phyloP scores from a whole-genome alignment of 2,113 vertebrate genomes.

The Ammodytes marinus region DNA sequence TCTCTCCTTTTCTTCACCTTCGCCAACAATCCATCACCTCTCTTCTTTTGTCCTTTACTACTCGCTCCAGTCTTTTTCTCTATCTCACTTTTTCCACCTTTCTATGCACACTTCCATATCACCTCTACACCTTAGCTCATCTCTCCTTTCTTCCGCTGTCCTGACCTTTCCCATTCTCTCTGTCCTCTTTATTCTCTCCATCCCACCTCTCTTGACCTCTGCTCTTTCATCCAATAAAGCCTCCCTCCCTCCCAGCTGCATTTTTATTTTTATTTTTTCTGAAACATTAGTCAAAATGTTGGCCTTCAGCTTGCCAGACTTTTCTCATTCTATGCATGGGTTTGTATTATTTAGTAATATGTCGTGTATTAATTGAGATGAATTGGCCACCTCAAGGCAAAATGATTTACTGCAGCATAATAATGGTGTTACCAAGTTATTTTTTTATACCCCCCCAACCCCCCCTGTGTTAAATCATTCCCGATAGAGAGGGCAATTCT shows the following conservation, averaged over 20 bases:
- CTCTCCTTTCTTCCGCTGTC: conserved; percentile 30
- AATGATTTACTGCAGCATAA: conserved; percentile 58
- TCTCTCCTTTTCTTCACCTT: conserved; percentile 15
- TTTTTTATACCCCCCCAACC: conserved; percentile 12
- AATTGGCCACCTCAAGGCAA: conserved; percentile 47
- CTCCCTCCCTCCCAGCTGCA: conserved; percentile 7
- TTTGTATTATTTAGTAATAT: conserved; percentile 47
- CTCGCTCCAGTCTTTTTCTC: background rate
- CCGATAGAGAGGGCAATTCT: conserved; percentile 31
- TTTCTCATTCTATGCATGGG: conserved; percentile 36
- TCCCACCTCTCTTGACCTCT: conserved; percentile 45
- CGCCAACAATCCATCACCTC: conserved; percentile 14
- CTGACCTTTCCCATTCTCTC: conserved; percentile 60
- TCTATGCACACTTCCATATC: conserved; percentile 35
- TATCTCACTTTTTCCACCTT: background rate
- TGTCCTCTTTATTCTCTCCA: conserved; percentile 11
- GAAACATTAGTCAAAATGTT: conserved; percentile 39
- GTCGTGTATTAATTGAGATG: conserved; percentile 66
- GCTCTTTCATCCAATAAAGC: conserved; percentile 38
- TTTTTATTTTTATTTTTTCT: conserved; percentile 24
- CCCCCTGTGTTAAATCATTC: conserved; percentile 38
- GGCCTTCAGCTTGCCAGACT: conserved; percentile 42
- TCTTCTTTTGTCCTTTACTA: conserved; percentile 40
- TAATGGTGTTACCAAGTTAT: conserved; percentile 50
- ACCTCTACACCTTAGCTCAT: conserved; percentile 35